A percentile compares a stretch with the other conserved stretches of the same genome.
phyloP scores from a whole-genome alignment of 2,113 vertebrate genomes.

The Furnarius figulus region DNA sequence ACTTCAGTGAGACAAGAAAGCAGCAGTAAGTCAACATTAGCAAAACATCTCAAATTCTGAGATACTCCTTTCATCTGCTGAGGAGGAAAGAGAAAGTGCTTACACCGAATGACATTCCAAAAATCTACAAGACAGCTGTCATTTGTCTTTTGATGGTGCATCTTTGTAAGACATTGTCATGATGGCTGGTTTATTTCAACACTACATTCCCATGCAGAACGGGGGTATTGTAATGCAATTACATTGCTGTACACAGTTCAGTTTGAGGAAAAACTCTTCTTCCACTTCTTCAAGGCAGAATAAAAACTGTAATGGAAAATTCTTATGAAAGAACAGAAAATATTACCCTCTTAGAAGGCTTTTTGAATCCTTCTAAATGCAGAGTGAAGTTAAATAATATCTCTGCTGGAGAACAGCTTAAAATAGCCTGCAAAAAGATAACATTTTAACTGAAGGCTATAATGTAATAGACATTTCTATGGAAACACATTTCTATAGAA shows the following conservation, averaged over 20 bases:
- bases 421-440: conserved; percentile 39
- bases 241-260: background rate
- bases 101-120: background rate
- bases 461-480: conserved; percentile 25
- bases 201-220: background rate
- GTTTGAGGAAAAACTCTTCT: background rate
- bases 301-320: conserved; percentile 6
- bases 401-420: conserved; percentile 21
- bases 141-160: background rate
- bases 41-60: background rate
- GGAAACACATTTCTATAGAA: conserved; percentile 11
- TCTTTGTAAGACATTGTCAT: background rate
- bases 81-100: background rate
- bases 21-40: background rate
- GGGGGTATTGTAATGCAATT: background rate
- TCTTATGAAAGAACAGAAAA: conserved; percentile 29
- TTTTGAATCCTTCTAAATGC: conserved; percentile 20
- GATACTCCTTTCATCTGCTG: background rate
- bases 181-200: background rate
- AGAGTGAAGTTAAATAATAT: conserved; percentile 10
- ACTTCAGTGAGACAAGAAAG: background rate
- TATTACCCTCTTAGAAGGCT: background rate
- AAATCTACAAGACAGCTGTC: background rate
- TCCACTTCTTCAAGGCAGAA: background rate
- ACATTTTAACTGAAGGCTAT: conserved; percentile 1